Base-by-base conservation (phyloP, 2,888 invertebrate genomes). In the Phyto melanocephala region DNA sequence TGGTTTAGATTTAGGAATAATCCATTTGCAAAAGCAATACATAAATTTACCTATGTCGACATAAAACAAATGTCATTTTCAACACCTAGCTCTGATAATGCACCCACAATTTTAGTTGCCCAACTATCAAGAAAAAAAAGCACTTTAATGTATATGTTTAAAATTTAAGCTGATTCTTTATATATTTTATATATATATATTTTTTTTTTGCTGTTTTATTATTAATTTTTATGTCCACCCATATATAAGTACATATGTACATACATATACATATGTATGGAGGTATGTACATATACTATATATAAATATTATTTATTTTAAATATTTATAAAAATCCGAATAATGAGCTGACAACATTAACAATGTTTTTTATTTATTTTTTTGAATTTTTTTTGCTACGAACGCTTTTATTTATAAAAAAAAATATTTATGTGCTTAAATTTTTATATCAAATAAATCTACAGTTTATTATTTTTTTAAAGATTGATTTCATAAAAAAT, bases 81-180 rank as follows among this genome's bases (percentile, higher is more conserved):
- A n/a, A n/a, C n/a, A n/a, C n/a, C n/a, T n/a, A n/a, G n/a, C n/a
- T n/a, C n/a, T n/a, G n/a, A n/a, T n/a, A n/a, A n/a, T n/a, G n/a
- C n/a, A n/a, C n/a, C n/a, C 28, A 6, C 6, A 28, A 28, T 5
- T 28, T 28, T 5, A 28, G 6, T 28, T 28, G 28, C 11, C 4
- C 20, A 22, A 6, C 11, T 11, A 11, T 20, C 1, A 17, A 8
- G 28, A 20, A 37, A 47, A 10, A 58, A 8, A 67, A 65, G 45
- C 13, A 67, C 35, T 22, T 17, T 24, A 4, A 7, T 20, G 60
- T 58, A 15, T 56, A 68, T 37, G 45, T 70, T 82, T 76, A 76
- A 79, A 82, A 76, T 80, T 72, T 80, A 79, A 76, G 79, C 82
- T 79, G 79, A 50, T 67, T 82, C 58, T 75, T 82, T 71, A 76